Base-by-base conservation (phyloP, 2,113 vertebrate genomes). In the Charina bottae region DNA sequence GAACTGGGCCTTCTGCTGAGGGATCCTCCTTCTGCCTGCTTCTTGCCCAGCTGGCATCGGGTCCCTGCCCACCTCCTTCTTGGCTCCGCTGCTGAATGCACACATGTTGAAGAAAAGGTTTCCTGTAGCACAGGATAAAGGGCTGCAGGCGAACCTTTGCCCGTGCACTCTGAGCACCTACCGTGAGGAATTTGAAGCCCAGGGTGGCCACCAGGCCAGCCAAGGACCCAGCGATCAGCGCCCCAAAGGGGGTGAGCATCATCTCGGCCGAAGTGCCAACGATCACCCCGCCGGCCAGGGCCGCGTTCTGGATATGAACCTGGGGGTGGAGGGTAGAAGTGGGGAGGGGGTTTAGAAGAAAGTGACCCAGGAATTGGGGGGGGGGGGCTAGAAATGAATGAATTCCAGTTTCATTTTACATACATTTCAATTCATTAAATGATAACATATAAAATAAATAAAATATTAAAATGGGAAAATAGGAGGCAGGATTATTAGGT, bases 261-360 rank as follows among this genome's bases (percentile, higher is more conserved):
- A 99, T 99, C 94, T 99, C 99, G 2, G 97, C 98, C 0, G 98
- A 97, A 1, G 98, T 99, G 17, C 99, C 99, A 54, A 98, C 98
- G 4, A 98, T 93, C 0, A 99, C 99, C 0, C 96, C 97, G 0
- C 98, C 98, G 0, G 99, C 99, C 97, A 99, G 93, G 0, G 98
- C 97, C 1, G 99, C 98, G 0, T 99, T 99, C 93, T 99, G 99
- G 92, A 99, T 96, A 95, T 99, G 99, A 19, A 98, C 98, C 99
- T 99, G 85, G 28, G 3, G 6, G 9, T 2, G 28, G 23, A 53
- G 21, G 46, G 49, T 33, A 2, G 64, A 13, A 1, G 17, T 24
- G 2, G 42, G 12, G 42, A 13, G 28, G 49, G 2, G 28, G 28
- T 26, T 0, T 4, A 42, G 83, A 28, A 53, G 8, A 85, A n/a